Evolutionary conservation across 2,797 vertebrate genomes (phyloP), one percentile per base, ranked within the genome.

Genomic region (Sphaeramia orbicularis): DNA sequence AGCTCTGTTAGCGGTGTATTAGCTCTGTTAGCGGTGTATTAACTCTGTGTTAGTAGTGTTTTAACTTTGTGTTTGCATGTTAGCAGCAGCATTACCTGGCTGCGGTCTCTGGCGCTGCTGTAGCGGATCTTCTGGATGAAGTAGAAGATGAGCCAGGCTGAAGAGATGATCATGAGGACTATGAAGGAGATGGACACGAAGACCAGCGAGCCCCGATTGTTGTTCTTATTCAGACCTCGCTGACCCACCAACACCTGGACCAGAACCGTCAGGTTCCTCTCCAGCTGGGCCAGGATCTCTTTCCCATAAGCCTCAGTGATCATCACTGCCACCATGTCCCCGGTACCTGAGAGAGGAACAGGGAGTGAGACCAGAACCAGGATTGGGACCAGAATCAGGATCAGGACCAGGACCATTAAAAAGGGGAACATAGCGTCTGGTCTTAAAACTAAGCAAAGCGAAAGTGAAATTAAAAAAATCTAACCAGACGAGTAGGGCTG

Each of bases 121-220:
- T 97, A 96, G 83, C 96, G 96, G 81, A 99, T 97, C 94, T 98
- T 98, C 93, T 99, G 98, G 74, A 98, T 97, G 93, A 98, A 99
- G 94, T 99, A 99, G 93, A 99, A 98, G 91, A 99, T 95, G 81
- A 99, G 95, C 98, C 98, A 99, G 0, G 97, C 96, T 1, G 97
- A 97, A 32, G 96, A 98, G 91, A 99, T 97, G 71, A 99, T 96
- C 96, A 99, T 97, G 85, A 99, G 93, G 69, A 98, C 96, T 56
- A 99, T 97, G 89, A 99, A 99, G 80, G 97, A 99, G 92, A 99
- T 95, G 59, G 98, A 97, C 78, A 99, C 97, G 38, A 99, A 99
- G 84, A 99, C 96, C 60, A 99, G 91, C 4, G 98, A 99, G 59
- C 96, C 95, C 2, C 97, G 94, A 84, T 96, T 96, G 83, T 96